Conservation (phyloP, 1,140 invertebrate species). For the Anadara kagoshimensis region DNA sequence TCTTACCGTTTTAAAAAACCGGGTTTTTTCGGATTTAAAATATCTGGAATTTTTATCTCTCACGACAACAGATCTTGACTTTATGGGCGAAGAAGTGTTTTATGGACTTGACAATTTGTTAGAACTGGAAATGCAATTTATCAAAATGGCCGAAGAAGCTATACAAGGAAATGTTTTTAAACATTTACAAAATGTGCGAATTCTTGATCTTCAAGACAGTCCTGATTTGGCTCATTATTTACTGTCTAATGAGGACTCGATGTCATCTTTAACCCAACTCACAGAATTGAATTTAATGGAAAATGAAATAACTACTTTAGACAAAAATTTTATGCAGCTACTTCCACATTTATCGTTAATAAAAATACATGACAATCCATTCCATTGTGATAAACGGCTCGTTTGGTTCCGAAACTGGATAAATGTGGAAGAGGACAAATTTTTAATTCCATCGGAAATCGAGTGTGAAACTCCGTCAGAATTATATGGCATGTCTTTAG, state of each 20-base stretch:
- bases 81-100: slow-evolving; percentile 12
- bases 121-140: slow-evolving; percentile 80
- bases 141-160: slow-evolving; percentile 76
- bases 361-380: slow-evolving; percentile 72
- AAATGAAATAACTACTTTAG: slow-evolving; percentile 81
- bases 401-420: slow-evolving; percentile 70
- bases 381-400: slow-evolving; percentile 70
- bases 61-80: slow-evolving; percentile 9
- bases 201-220: slow-evolving; percentile 83
- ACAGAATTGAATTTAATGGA: slow-evolving; percentile 52
- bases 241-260: slow-evolving; percentile 78
- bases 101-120: slow-evolving; percentile 80
- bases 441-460: background rate
- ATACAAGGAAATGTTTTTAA: slow-evolving; percentile 73
- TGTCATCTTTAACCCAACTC: slow-evolving; percentile 77
- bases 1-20: slow-evolving; percentile 62
- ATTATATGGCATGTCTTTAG: background rate
- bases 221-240: slow-evolving; percentile 81
- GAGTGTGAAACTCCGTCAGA: slow-evolving; percentile 1
- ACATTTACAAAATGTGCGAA: slow-evolving; percentile 78
- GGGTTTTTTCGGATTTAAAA: slow-evolving; percentile 66
- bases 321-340: slow-evolving; percentile 78
- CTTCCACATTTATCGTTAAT: slow-evolving; percentile 79
- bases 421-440: slow-evolving; percentile 23
- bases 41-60: slow-evolving; percentile 77